phyloP scores from a whole-genome alignment of 2,113 vertebrate genomes.

The Sus scrofa region T2T-Sscrofa CM000827.6:51311501-51312000 shows the following conservation, averaged over 20 bases:
- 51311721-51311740: neutral
- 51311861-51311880: constrained; percentile 50
- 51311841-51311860: neutral
- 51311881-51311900: neutral
- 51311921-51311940: neutral
- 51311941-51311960: neutral
- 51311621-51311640: constrained; percentile 66
- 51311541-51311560: constrained; percentile 4
- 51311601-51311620: constrained; percentile 64
- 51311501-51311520: neutral
- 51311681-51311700: constrained; percentile 46
- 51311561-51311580: constrained; percentile 32
- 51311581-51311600: constrained; percentile 72
- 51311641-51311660: neutral
- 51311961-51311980: neutral
- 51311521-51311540: neutral
- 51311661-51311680: constrained; percentile 63
- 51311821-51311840: neutral
- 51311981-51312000: neutral
- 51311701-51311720: neutral
- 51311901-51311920: neutral
- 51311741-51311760: neutral
- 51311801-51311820: neutral
- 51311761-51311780: neutral
- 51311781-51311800: neutral